These are phyloP conservation scores for Parazoanthus atlanticus DNA, from an alignment of 92 coral and sea anemone species.

Conservation along the genomic window DNA sequence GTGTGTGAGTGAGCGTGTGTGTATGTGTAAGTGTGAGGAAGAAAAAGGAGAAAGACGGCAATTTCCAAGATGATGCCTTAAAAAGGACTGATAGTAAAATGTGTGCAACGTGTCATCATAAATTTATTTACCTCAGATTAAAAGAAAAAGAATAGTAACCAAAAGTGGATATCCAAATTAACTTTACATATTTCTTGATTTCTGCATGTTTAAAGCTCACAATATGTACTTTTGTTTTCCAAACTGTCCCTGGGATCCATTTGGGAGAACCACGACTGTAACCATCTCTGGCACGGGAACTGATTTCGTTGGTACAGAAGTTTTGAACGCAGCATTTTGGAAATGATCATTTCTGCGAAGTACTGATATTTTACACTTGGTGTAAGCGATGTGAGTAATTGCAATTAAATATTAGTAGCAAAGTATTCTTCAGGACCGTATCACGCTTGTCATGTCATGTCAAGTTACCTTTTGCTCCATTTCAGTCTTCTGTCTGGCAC, in stretches of 20 bases:
- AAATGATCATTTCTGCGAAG: neutral
- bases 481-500: slow-evolving; percentile 91
- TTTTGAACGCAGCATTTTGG: neutral
- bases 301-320: no score
- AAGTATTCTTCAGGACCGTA: neutral
- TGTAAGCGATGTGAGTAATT: neutral
- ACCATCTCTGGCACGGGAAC: no score
- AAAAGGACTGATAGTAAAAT: no score
- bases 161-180: no score
- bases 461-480: slow-evolving; percentile 81
- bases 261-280: neutral
- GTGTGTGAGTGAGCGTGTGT: no score
- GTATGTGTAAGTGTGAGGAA: no score
- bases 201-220: neutral
- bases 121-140: neutral
- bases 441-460: neutral
- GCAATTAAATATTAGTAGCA: neutral
- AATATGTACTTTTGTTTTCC: no score
- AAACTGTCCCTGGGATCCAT: no score
- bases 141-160: neutral
- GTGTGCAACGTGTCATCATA: no score
- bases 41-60: no score
- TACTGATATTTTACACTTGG: neutral
- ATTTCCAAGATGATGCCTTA: no score
- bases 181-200: neutral